Percentiles rank a stretch among this genome's conserved stretches.
These are phyloP conservation scores for Pogona vitticeps DNA, from an alignment of 2,113 vertebrate genomes.

Conservation along the genomic window DNA sequence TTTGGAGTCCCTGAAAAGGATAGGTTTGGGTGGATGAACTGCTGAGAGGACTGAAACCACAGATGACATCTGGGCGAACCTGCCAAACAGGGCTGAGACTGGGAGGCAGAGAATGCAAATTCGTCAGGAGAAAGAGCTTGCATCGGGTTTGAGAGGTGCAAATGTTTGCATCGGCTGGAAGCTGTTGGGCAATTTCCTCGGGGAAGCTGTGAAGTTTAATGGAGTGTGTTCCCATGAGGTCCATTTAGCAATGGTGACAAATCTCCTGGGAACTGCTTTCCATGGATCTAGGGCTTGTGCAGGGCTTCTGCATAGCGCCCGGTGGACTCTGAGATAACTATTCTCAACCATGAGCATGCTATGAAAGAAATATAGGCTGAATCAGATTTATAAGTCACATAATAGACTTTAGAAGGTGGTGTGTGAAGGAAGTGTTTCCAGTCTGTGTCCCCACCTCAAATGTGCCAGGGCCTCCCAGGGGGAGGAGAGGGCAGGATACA, in stretches of 20 bases:
- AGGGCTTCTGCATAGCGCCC: background rate
- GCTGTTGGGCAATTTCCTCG: background rate
- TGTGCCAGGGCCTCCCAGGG: no score
- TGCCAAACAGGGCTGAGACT: no score
- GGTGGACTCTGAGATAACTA: background rate
- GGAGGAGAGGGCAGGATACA: no score
- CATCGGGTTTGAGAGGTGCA: background rate
- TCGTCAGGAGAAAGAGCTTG: no score
- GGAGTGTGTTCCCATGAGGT: background rate
- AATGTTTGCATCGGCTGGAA: background rate
- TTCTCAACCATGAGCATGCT: no score
- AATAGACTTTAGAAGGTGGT: no score
- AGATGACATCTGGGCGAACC: background rate
- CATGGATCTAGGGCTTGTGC: no score
- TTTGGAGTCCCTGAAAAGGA: conserved; percentile 20
- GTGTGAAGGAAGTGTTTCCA: no score
- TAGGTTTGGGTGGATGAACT: background rate
- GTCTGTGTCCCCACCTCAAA: no score
- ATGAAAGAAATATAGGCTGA: background rate
- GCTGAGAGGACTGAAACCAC: background rate
- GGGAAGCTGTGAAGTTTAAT: background rate
- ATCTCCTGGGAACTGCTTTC: no score
- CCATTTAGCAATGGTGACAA: background rate
- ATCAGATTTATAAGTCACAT: no score
- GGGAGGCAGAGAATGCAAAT: no score